Evolutionary conservation across 2,888 invertebrate genomes (phyloP).

Genomic region (Seladonia tumulorum): DNA sequence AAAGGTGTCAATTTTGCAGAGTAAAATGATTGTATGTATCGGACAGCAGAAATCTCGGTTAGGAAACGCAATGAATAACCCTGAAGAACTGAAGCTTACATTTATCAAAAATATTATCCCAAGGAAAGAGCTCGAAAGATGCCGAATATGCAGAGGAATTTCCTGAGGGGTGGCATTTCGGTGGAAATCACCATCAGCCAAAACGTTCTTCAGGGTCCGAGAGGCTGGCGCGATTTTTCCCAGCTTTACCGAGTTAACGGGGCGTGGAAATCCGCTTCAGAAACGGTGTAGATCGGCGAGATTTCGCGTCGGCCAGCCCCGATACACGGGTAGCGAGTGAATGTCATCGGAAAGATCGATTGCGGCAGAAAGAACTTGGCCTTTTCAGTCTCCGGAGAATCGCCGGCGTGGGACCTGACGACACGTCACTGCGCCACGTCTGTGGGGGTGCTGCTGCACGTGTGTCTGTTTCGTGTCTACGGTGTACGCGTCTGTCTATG

Average conservation of each 20-base stretch:
- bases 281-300: slow-evolving; percentile 6
- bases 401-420: slow-evolving; percentile 63
- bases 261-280: neutral
- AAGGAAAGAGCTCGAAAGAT: neutral
- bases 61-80: neutral
- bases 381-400: slow-evolving; percentile 69
- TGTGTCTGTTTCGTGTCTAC: neutral
- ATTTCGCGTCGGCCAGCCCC: slow-evolving; percentile 34
- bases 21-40: no score
- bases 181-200: neutral
- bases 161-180: neutral
- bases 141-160: neutral
- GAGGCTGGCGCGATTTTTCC: neutral
- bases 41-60: neutral
- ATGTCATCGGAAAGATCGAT: slow-evolving; percentile 64
- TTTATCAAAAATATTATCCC: neutral
- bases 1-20: no score
- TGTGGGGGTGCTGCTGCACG: neutral
- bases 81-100: neutral
- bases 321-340: slow-evolving; percentile 36
- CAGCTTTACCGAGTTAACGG: neutral
- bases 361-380: slow-evolving; percentile 68
- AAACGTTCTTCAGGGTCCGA: neutral
- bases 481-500: neutral
- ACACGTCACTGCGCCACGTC: slow-evolving; percentile 59